Evolutionary conservation across 2,797 vertebrate species (phyloP).

Genomic region (Tragelaphus eurycerus): DNA sequence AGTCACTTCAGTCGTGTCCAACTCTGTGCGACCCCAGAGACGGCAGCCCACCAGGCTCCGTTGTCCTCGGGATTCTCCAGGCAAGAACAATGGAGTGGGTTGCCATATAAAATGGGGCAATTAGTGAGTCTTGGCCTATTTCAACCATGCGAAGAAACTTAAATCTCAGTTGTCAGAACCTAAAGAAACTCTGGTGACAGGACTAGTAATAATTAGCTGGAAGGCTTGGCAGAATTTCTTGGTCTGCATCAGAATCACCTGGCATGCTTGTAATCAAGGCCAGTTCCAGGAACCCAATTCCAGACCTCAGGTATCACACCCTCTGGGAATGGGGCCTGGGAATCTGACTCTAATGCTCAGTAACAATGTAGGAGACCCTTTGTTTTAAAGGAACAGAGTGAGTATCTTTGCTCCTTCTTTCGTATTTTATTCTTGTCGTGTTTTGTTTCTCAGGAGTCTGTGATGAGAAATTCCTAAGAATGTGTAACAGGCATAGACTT

Average conservation of each 20-base stretch:
- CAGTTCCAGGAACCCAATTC: background rate
- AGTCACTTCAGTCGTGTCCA: no score
- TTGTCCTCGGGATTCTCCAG: no score
- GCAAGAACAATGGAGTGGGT: no score
- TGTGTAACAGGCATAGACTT: conserved; percentile 66
- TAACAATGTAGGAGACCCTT: background rate
- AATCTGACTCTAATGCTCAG: background rate
- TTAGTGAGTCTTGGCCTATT: background rate
- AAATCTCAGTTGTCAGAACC: conserved; percentile 34
- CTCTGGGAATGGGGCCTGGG: background rate
- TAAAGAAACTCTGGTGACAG: conserved; percentile 33
- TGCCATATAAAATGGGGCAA: background rate
- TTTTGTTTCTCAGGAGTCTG: conserved; percentile 39
- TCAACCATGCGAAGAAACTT: conserved; percentile 43
- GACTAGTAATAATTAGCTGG: conserved; percentile 28
- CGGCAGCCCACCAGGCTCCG: no score
- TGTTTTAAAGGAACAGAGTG: background rate
- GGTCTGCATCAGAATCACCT: background rate
- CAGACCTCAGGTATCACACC: background rate
- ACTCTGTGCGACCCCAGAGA: no score
- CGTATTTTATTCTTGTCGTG: background rate
- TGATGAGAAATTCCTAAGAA: conserved; percentile 58
- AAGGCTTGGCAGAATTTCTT: conserved; percentile 12
- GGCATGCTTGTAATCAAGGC: background rate
- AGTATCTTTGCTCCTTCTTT: background rate